Conservation (phyloP, 2,113 vertebrate species). For the Varanus komodoensis region DNA sequence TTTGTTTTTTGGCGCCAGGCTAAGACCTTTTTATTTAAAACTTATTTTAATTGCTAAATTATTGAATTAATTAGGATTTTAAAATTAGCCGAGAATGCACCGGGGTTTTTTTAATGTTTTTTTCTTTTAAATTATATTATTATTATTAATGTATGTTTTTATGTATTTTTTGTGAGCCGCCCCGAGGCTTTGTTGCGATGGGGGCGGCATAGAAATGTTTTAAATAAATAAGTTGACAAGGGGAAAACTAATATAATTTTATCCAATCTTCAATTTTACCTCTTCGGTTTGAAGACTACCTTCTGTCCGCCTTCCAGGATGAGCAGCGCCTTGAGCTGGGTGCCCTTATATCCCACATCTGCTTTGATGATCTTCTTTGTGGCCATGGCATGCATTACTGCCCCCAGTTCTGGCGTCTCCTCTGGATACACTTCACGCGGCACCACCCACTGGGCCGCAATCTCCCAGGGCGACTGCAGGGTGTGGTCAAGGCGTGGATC, state of each 20-base stretch:
- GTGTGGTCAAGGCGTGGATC: conserved; percentile 92
- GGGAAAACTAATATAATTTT: background rate
- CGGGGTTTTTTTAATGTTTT: too few relatives aligned
- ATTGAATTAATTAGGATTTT: too few relatives aligned
- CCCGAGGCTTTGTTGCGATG: too few relatives aligned
- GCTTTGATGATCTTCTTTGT: conserved; percentile 90
- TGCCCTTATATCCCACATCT: conserved; percentile 97
- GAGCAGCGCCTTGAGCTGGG: conserved; percentile 94
- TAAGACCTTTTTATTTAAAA: too few relatives aligned
- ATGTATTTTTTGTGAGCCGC: too few relatives aligned
- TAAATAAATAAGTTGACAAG: too few relatives aligned
- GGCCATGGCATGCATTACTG: conserved; percentile 90
- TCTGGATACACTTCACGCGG: conserved; percentile 97
- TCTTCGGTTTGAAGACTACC: conserved; percentile 98
- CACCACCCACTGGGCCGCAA: conserved; percentile 96
- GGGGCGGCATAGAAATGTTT: too few relatives aligned
- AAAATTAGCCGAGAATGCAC: too few relatives aligned
- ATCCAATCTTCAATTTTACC: conserved; percentile 73
- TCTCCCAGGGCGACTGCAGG: conserved; percentile 97
- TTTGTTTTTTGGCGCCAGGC: too few relatives aligned
- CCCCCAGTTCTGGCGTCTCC: conserved; percentile 94
- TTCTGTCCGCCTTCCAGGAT: conserved; percentile 97
- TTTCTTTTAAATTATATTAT: too few relatives aligned
- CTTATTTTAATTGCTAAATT: too few relatives aligned
- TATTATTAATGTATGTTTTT: too few relatives aligned